These are phyloP conservation scores for Allacma fusca DNA, from an alignment of 2,888 invertebrate species.

Conservation along the genomic window DNA sequence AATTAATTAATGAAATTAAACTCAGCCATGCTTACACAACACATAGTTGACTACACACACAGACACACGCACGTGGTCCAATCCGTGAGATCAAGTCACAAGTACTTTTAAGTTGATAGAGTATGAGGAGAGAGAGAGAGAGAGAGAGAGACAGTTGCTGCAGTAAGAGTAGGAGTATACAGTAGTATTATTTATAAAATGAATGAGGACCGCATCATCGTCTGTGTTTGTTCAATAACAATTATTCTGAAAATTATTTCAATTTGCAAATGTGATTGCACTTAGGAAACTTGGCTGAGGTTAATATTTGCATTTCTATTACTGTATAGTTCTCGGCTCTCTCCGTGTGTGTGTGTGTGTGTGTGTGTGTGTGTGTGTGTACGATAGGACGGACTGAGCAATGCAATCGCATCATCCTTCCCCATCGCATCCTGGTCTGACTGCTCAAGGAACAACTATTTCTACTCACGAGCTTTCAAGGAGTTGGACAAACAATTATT, in stretches of 20 bases:
- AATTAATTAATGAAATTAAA: conserved; percentile 16
- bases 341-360: too few relatives aligned
- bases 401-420: neutral
- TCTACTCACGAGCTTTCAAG: neutral
- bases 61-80: neutral
- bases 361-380: neutral
- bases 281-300: conserved; percentile 8
- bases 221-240: conserved; percentile 16
- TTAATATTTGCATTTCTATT: conserved; percentile 10
- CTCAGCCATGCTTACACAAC: neutral
- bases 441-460: conserved; percentile 13
- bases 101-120: neutral
- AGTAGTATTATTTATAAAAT: too few relatives aligned
- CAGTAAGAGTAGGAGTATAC: too few relatives aligned
- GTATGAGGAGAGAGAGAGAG: too few relatives aligned
- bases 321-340: neutral
- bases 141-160: too few relatives aligned
- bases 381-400: neutral
- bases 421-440: neutral
- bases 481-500: conserved; percentile 33
- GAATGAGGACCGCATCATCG: conserved; percentile 3
- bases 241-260: conserved; percentile 9
- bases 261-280: conserved; percentile 24
- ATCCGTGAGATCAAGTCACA: neutral
- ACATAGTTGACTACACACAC: too few relatives aligned